Conservation (phyloP, 2,797 vertebrate species). For the Tachyglossus aculeatus region DNA sequence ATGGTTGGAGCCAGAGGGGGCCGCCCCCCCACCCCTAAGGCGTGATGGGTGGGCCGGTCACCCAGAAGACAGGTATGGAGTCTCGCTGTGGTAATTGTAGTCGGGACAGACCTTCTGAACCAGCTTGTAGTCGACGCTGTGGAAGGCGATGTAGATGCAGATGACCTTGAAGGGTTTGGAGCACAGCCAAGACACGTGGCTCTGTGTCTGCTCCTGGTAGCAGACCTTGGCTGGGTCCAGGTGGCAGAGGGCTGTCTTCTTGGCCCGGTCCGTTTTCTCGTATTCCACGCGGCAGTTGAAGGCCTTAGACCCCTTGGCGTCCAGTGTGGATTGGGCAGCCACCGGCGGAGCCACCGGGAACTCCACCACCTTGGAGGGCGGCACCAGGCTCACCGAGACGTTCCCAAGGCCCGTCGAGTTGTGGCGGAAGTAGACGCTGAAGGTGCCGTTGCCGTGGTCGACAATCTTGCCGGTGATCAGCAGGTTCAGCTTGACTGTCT, state of each 20-base stretch:
- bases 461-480: conserved; percentile 98
- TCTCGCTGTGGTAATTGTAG: conserved; percentile 99
- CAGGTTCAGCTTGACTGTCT: conserved; percentile 97
- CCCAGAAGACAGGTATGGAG: conserved; percentile 94
- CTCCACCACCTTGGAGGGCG: conserved; percentile 97
- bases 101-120: conserved; percentile 99
- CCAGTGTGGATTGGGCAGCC: conserved; percentile 89
- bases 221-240: conserved; percentile 93
- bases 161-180: conserved; percentile 99
- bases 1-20: too few relatives aligned
- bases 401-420: conserved; percentile 97
- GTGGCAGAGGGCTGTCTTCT: conserved; percentile 94
- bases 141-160: conserved; percentile 98
- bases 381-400: conserved; percentile 96
- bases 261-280: conserved; percentile 97
- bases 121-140: conserved; percentile 98
- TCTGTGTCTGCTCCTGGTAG: conserved; percentile 98
- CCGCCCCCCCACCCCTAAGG: too few relatives aligned
- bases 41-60: too few relatives aligned
- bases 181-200: conserved; percentile 98
- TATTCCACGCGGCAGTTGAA: conserved; percentile 99
- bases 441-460: conserved; percentile 97
- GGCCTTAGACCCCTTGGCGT: conserved; percentile 97
- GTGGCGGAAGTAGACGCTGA: conserved; percentile 98
- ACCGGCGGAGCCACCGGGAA: conserved; percentile 91